Evolutionary conservation across 1,140 invertebrate genomes (phyloP), one percentile per base, ranked within the genome.

Genomic region (Campoletis sonorensis): DNA sequence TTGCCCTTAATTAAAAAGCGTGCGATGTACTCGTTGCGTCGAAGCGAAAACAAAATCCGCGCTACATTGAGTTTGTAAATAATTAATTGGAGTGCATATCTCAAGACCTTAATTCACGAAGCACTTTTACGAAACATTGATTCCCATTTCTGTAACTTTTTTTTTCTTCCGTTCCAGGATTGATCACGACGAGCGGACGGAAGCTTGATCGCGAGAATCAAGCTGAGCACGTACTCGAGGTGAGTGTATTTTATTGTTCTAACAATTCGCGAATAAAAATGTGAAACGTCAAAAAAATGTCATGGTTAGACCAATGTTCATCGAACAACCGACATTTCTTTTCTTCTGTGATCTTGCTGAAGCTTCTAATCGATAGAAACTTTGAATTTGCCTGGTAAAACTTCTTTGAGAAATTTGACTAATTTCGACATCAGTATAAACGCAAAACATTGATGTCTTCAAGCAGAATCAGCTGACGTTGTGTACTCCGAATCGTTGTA

Each of bases 131-230:
- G 26, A 27, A 2, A 2, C 26, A 64, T 64, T 27, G 61, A 64
- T 64, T 15, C 61, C 27, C 61, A 13, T 27, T 64, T 64, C 3
- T 54, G 18, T n/a, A 21, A 68, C 18, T 30, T 64, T 64, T 64
- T 67, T 61, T 67, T 21, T 81, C 84, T 85, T 80, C 88, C 82
- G n/a, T 93, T 93, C 68, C 93, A 97, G 97, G 97, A 79, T 90
- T 96, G 58, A 96, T 98, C 79, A 95, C 93, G 72, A 98, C 97
- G 30, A 98, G 96, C 23, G 94, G 95, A 23, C 93, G 97, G 37
- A 94, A 95, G 87, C 92, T 98, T 77, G 97, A 99, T 91, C 94
- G 97, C 84, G 97, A 98, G 90, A 95, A 95, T 86, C 96, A 97
- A 88, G 92, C 95, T 0, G 94, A 97, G 86, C 97, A 98, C 91